phyloP scores from a whole-genome alignment of 37 sponge, comb jelly and placozoan genomes.

The Amphimedon queenslandica region DNA sequence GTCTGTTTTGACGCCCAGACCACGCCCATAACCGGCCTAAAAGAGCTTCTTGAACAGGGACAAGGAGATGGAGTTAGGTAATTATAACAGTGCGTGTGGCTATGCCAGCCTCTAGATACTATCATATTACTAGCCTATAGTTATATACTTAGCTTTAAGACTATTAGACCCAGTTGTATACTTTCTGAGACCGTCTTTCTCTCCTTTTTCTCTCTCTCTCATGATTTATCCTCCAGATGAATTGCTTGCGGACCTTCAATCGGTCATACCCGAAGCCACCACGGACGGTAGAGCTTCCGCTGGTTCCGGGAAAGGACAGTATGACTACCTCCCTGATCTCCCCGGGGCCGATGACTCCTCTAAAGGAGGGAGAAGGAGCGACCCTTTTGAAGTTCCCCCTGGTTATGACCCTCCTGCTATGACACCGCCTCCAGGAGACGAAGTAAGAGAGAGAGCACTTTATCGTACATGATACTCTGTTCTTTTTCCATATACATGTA shows the following conservation, averaged over 20 bases:
- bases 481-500: not conserved
- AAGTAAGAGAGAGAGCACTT: not conserved
- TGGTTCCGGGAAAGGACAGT: not conserved
- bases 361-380: not conserved
- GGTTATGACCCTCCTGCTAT: not conserved
- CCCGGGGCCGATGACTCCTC: not conserved
- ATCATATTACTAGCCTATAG: too few species aligned
- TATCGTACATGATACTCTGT: not conserved
- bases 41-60: too few species aligned
- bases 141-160: too few species aligned
- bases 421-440: not conserved
- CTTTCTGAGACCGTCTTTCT: too few species aligned
- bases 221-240: conserved; percentile 77
- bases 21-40: too few species aligned
- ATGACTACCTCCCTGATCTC: not conserved
- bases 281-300: not conserved
- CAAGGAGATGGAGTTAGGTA: too few species aligned
- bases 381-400: not conserved
- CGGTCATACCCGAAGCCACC: conserved; percentile 33
- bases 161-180: too few species aligned
- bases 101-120: too few species aligned
- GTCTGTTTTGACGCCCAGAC: too few species aligned
- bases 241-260: conserved; percentile 56
- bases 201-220: too few species aligned
- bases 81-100: too few species aligned